These are phyloP conservation scores for Rynchops niger DNA, from an alignment of 2,113 vertebrate genomes.

Conservation along the genomic window DNA sequence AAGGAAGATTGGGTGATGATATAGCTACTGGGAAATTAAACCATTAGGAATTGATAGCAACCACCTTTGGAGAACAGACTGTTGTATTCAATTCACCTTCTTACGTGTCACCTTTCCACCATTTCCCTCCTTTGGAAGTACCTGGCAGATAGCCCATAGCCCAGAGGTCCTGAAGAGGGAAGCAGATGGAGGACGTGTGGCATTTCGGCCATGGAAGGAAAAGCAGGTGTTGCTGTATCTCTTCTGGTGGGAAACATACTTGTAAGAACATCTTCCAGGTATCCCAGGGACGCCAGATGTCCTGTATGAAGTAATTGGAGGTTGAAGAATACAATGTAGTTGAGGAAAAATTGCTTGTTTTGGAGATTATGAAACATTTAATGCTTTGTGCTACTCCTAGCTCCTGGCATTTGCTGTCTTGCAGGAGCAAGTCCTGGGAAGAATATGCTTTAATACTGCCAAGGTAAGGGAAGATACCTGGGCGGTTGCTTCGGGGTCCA, in stretches of 20 bases:
- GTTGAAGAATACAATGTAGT: not conserved
- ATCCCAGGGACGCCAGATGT: not conserved
- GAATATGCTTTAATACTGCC: not conserved
- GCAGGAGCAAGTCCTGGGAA: not conserved
- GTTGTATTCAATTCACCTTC: not conserved
- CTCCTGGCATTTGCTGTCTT: not conserved
- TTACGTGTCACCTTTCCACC: not conserved
- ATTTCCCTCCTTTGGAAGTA: not conserved
- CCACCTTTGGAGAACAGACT: not conserved
- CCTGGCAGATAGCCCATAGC: not conserved
- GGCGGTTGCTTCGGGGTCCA: not conserved
- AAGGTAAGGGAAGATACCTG: not conserved
- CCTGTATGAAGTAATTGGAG: not conserved
- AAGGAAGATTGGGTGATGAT: not conserved
- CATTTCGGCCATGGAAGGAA: not conserved
- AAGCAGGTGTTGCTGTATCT: not conserved
- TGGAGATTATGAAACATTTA: not conserved
- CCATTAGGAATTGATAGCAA: not conserved
- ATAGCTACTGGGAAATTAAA: not conserved
- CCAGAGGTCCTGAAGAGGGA: not conserved
- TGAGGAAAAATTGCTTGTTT: not conserved
- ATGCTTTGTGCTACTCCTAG: not conserved
- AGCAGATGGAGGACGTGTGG: not conserved
- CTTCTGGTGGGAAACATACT: not conserved
- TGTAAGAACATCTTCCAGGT: not conserved